Conservation (phyloP, 37 sponge, comb jelly and placozoan genomes). For the Spongia lamella region DNA sequence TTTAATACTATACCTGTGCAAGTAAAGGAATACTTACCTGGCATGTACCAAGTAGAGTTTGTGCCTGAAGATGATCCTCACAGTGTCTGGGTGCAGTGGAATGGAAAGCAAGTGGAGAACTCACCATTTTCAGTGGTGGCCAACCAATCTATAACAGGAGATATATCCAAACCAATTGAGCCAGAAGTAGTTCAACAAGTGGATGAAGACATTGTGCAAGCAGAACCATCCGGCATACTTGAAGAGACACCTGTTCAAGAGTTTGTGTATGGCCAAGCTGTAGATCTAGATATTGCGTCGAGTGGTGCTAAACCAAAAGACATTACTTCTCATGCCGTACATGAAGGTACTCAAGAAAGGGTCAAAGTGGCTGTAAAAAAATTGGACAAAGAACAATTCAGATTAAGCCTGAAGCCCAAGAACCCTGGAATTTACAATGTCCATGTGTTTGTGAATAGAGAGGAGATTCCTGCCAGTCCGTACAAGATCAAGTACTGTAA, state of each 20-base stretch:
- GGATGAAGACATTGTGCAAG: too few relatives aligned
- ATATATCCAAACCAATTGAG: too few relatives aligned
- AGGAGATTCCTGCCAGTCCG: conserved; percentile 31
- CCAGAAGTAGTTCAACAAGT: too few relatives aligned
- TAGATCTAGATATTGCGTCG: conserved; percentile 37
- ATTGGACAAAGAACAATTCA: conserved; percentile 45
- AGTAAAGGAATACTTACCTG: background rate
- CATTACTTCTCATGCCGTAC: conserved; percentile 48
- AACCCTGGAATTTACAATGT: conserved; percentile 55
- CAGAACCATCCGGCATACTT: too few relatives aligned
- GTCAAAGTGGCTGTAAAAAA: conserved; percentile 41
- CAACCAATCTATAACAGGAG: too few relatives aligned
- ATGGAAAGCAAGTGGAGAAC: conserved; percentile 29
- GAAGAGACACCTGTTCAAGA: background rate
- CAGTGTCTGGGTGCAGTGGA: conserved; percentile 29
- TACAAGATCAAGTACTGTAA: conserved; percentile 12
- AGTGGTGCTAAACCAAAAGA: conserved; percentile 59
- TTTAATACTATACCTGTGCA: conserved; percentile 36
- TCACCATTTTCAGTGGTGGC: conserved; percentile 60
- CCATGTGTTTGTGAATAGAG: conserved; percentile 15
- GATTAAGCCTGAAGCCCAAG: conserved; percentile 52
- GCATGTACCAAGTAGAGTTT: conserved; percentile 32
- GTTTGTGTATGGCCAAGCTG: conserved; percentile 48
- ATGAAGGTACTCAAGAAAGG: conserved; percentile 15
- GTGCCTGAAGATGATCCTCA: conserved; percentile 42